phyloP scores from a whole-genome alignment of 2,113 vertebrate genomes.

The Halcyon malimbica region DNA sequence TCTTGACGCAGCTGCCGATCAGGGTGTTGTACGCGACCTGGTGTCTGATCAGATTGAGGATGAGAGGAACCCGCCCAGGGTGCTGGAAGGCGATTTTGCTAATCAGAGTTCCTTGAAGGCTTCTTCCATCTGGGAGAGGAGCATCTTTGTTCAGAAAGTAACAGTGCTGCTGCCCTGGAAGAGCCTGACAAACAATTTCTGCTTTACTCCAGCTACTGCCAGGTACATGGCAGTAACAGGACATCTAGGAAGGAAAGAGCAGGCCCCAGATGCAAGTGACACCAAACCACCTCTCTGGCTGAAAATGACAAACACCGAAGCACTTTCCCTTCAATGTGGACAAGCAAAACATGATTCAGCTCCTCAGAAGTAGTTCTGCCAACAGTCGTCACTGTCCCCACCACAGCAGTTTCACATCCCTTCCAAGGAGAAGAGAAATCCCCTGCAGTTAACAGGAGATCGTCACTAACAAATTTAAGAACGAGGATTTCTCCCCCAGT shows the following conservation, averaged over 20 bases:
- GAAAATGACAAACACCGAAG: background rate
- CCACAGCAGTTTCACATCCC: background rate
- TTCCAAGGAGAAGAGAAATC: background rate
- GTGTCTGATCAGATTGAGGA: conserved; percentile 91
- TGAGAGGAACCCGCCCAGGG: conserved; percentile 89
- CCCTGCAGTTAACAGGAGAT: background rate
- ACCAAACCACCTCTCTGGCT: background rate
- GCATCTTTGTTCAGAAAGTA: conserved; percentile 97
- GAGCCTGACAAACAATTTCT: conserved; percentile 77
- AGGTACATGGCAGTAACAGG: background rate
- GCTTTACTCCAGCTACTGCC: background rate
- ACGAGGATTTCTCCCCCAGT: background rate
- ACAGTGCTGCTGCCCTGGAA: conserved; percentile 97
- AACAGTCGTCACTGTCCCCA: too few species aligned
- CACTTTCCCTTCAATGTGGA: background rate
- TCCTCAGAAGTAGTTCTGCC: background rate
- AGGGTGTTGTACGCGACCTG: conserved; percentile 95
- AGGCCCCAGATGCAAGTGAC: background rate
- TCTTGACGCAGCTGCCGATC: conserved; percentile 95
- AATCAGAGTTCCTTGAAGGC: conserved; percentile 90
- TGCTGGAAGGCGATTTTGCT: conserved; percentile 95
- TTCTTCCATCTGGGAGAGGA: conserved; percentile 91
- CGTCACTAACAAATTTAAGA: fast-evolving
- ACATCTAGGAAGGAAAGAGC: background rate
- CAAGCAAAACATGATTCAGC: fast-evolving